Evolutionary conservation across 1,140 invertebrate species (phyloP), one percentile per base, ranked within the genome.

Genomic region (Nephotettix cincticeps): DNA sequence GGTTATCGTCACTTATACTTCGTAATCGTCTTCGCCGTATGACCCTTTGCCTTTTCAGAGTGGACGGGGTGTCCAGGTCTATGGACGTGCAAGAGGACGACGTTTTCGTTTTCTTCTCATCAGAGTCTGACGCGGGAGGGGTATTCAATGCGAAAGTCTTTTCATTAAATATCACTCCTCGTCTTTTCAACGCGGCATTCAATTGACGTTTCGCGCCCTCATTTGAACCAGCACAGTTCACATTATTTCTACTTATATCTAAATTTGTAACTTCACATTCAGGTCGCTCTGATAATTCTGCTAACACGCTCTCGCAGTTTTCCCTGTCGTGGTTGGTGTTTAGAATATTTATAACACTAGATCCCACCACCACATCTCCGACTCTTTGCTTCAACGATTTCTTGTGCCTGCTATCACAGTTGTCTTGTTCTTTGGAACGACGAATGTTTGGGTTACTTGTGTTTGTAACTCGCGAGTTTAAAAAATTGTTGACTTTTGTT

Each of bases 31-130:
- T 81, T n/a, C 81, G 74, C 1, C 81, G 76, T 29, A 84, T 83
- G 0, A 80, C 83, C 0, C 81, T 78, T 66, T 83, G 82, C 17
- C 83, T 75, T 72, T 80, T 81, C 13, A 85, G 54, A 0, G 81
- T 82, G 14, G 82, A 83, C 32, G 82, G 80, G 0, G 79, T 79
- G 6, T 82, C 79, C 17, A 71, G 1, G 11, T 73, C 71, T 11
- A 80, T 77, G 11, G 83, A 81, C n/a, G 77, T 74, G 0, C 76
- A 72, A 1, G 77, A 76, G 0, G 82, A 83, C 11, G 65, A 66
- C 27, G 69, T 56, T 58, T 68, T 51, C 21, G 58, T 30, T 30
- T 36, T n/a, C 11, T 32, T 36, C n/a, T 69, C 68, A 14, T 65
- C 66, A n/a, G 45, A 47, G 19, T 69, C 45, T 19, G 30, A 28